Evolutionary conservation across 2,888 invertebrate species (phyloP), one percentile per base, ranked within the genome.

Genomic region (Melieria picta): DNA sequence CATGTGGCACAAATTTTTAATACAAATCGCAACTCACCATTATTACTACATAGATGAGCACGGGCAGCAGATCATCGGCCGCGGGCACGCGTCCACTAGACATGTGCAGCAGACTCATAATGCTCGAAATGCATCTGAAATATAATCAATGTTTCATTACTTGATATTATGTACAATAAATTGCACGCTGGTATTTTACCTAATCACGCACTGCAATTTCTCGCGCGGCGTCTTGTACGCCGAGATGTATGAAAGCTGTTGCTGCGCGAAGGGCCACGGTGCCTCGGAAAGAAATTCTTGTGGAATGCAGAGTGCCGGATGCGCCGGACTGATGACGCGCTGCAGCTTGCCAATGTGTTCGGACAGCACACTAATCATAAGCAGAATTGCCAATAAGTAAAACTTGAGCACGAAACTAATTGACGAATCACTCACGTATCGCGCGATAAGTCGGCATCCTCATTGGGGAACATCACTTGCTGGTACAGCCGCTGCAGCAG

Each of bases 221-320:
- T 97, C 97, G 62, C 92, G 88, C 7, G 97, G 96, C 7, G 96
- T 95, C 87, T 95, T 93, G 87, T 95, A 97, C 7, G 96, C 96
- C 76, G 95, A 93, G 84, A 98, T 93, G 77, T 95, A 93, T 55
- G 92, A 90, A 69, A 99, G 90, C 82, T 95, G 95, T 65, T 93
- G 91, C 88, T 98, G 98, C 57, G 98, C 98, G 81, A 96, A 95
- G 48, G 95, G 93, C 98, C 95, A 99, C 13, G 98, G 98, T 82
- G 96, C 96, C 82, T 98, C 98, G 82, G 94, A 93, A 82, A 94
- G 91, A 83, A 93, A 93, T 78, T 93, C 90, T 87, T 93, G 93
- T 50, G 94, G 94, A 79, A 97, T 94, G 82, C 92, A 89, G 72
- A 95, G 88, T 84, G 95, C 93, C 80, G 92, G 92, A 87, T 96